Percentiles rank a stretch among this genome's conserved stretches.
phyloP scores from a whole-genome alignment of 2,797 vertebrate species.

The Galagoides demidoff region DNA sequence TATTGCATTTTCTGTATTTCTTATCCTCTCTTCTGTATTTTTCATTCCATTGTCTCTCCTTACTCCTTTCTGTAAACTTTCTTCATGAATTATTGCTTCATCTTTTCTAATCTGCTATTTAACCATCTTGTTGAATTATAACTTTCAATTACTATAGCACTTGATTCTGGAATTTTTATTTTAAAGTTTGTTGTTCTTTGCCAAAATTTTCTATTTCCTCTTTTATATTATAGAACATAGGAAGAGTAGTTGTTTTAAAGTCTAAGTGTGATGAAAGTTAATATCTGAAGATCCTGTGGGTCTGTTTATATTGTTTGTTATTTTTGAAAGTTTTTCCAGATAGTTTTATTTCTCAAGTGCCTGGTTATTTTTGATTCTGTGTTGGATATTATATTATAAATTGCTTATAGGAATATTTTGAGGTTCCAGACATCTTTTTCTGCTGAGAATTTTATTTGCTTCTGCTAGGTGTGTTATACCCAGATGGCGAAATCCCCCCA shows the following conservation, averaged over 20 bases:
- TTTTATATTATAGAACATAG: slow-evolving; percentile 36
- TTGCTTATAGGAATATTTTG: slow-evolving; percentile 45
- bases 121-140: background rate
- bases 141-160: slow-evolving; percentile 1
- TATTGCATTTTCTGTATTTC: background rate
- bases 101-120: background rate
- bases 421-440: slow-evolving; percentile 27
- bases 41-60: background rate
- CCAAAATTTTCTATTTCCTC: background rate
- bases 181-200: slow-evolving; percentile 46
- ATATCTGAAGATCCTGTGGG: background rate
- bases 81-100: background rate
- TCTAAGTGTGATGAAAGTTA: slow-evolving; percentile 52
- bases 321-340: slow-evolving; percentile 1
- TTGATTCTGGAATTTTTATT: slow-evolving; percentile 50
- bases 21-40: background rate
- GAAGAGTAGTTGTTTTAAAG: slow-evolving; percentile 21
- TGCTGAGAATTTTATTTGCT: slow-evolving; percentile 34
- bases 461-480: background rate
- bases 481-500: too few relatives aligned
- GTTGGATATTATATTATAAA: slow-evolving; percentile 40
- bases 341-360: slow-evolving; percentile 13
- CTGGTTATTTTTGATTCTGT: slow-evolving; percentile 39
- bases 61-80: background rate
- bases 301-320: slow-evolving; percentile 54